These are phyloP conservation scores for Notolabrus celidotus DNA, from an alignment of 2,797 vertebrate genomes.

Conservation along the genomic window DNA sequence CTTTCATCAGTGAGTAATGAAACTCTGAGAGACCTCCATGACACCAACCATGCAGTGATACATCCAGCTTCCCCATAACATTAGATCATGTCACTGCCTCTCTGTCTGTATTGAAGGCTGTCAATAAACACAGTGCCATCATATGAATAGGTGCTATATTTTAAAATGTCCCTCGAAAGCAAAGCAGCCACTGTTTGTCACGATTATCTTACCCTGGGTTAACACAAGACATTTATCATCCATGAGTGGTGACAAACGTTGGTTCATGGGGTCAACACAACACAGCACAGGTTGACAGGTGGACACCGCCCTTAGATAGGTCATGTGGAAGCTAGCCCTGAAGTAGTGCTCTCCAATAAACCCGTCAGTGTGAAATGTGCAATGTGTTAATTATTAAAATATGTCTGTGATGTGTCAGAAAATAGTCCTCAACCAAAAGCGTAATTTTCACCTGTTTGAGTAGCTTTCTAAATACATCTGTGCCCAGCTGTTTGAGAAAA, in stretches of 20 bases:
- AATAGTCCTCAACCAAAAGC: too few species aligned
- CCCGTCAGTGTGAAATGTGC: slow-evolving; percentile 21
- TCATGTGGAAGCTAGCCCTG: slow-evolving; percentile 36
- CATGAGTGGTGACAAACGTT: slow-evolving; percentile 24
- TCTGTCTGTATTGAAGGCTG: slow-evolving; percentile 43
- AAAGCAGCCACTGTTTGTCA: slow-evolving; percentile 49
- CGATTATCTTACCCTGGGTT: slow-evolving; percentile 23
- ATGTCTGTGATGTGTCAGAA: too few species aligned
- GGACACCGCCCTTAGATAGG: background rate
- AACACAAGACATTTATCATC: slow-evolving; percentile 44
- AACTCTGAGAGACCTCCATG: slow-evolving; percentile 40
- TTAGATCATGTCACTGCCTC: slow-evolving; percentile 35
- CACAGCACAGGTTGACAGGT: slow-evolving; percentile 21
- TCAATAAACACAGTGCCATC: slow-evolving; percentile 27
- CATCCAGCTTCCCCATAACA: slow-evolving; percentile 18
- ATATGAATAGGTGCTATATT: slow-evolving; percentile 31
- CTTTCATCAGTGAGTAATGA: slow-evolving; percentile 66
- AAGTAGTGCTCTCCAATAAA: slow-evolving; percentile 29
- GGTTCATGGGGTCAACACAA: slow-evolving; percentile 51
- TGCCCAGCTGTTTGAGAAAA: too few species aligned
- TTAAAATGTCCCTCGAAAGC: slow-evolving; percentile 31
- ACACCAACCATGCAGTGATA: slow-evolving; percentile 25
- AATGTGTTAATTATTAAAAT: too few species aligned
- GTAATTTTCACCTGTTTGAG: too few species aligned
- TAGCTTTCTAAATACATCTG: too few species aligned